Conservation (phyloP, 1,140 invertebrate species). For the Musca domestica region DNA sequence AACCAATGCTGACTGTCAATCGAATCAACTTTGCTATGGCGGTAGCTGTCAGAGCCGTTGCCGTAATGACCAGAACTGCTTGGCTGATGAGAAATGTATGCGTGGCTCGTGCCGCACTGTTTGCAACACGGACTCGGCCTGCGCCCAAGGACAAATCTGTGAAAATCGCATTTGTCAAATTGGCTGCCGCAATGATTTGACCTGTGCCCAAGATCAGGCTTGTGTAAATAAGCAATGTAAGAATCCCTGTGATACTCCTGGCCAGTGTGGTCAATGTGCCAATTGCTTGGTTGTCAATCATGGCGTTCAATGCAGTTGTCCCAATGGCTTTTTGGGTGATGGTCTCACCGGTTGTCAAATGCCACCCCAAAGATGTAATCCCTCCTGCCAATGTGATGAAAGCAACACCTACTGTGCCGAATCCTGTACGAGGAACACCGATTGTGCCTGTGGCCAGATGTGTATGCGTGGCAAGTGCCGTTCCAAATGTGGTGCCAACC, state of each 20-base stretch:
- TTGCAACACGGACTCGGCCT: conserved; percentile 81
- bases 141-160: conserved; percentile 78
- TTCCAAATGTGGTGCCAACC: conserved; percentile 49
- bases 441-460: conserved; percentile 72
- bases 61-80: conserved; percentile 74
- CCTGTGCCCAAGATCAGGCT: conserved; percentile 70
- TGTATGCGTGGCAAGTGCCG: conserved; percentile 58
- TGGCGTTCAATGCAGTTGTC: conserved; percentile 79
- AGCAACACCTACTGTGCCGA: conserved; percentile 70
- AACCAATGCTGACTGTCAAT: conserved; percentile 63
- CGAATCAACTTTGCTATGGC: conserved; percentile 70
- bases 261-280: conserved; percentile 79
- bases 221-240: conserved; percentile 80
- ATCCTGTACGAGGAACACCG: conserved; percentile 63
- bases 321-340: conserved; percentile 76
- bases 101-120: conserved; percentile 76
- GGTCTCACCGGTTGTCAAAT: conserved; percentile 71
- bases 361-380: conserved; percentile 65
- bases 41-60: conserved; percentile 73
- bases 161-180: conserved; percentile 80
- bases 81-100: conserved; percentile 81
- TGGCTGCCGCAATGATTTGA: conserved; percentile 79
- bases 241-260: conserved; percentile 73
- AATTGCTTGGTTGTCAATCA: conserved; percentile 79
- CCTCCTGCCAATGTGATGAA: conserved; percentile 71